phyloP scores from a whole-genome alignment of 2,113 vertebrate genomes.

The Fulica atra region DNA sequence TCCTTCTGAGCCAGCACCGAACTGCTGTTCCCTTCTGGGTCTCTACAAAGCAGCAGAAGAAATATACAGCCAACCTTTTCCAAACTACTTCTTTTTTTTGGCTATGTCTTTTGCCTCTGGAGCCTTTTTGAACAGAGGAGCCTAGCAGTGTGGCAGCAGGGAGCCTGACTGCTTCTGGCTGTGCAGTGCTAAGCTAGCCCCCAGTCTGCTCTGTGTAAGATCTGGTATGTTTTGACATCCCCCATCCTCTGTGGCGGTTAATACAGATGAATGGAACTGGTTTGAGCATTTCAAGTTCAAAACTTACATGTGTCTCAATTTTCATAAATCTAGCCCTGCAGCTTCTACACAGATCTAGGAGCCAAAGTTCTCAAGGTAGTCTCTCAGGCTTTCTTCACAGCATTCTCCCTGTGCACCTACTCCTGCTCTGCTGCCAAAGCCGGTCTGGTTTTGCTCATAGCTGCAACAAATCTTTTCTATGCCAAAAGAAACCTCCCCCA shows the following conservation, averaged over 20 bases:
- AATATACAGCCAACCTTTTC: not conserved
- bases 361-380: fast-evolving
- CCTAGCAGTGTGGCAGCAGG: not conserved
- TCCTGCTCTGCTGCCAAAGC: not conserved
- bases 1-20: not conserved
- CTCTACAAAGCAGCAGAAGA: not conserved
- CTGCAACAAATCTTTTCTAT: not conserved
- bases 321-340: not conserved
- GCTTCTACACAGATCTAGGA: not conserved
- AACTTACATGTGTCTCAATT: not conserved
- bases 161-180: not conserved
- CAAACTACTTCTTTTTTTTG: not conserved
- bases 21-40: not conserved
- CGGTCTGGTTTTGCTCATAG: not conserved
- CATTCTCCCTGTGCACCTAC: not conserved
- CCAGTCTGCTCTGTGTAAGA: fast-evolving
- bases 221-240: not conserved
- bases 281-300: not conserved
- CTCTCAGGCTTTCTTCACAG: not conserved
- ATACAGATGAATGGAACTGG: not conserved
- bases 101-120: not conserved
- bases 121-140: not conserved
- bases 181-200: not conserved
- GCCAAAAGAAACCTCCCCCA: not conserved
- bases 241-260: not conserved